A percentile compares a stretch with the other conserved stretches of the same genome.
These are phyloP conservation scores for Formica aserva DNA, from an alignment of 2,888 invertebrate species.

Conservation along the genomic window DNA sequence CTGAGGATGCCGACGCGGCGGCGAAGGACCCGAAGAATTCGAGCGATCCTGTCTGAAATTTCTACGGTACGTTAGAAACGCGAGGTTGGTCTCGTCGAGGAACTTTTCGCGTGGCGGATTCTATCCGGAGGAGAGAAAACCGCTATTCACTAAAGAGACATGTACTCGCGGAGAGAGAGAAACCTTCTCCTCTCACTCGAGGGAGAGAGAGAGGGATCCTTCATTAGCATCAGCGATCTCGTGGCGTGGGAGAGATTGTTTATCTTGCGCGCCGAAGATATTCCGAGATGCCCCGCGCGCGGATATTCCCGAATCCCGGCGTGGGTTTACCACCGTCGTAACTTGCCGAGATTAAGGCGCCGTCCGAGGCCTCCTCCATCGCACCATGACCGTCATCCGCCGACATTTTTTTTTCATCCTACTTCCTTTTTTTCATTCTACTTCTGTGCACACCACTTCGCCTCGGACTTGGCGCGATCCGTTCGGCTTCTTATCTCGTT, in stretches of 20 bases:
- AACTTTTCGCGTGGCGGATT: conserved; percentile 61
- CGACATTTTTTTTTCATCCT: conserved; percentile 22
- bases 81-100: conserved; percentile 25
- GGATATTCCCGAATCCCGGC: conserved; percentile 65
- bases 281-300: conserved; percentile 31
- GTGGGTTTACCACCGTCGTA: conserved; percentile 57
- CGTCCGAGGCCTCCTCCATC: conserved; percentile 26
- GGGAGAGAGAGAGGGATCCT: conserved; percentile 64
- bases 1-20: conserved; percentile 54
- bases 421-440: conserved; percentile 27
- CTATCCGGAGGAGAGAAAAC: not conserved
- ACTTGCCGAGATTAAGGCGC: conserved; percentile 58
- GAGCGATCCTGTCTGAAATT: conserved; percentile 63
- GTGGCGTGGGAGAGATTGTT: conserved; percentile 80
- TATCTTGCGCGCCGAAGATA: conserved; percentile 71
- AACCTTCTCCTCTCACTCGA: conserved; percentile 33
- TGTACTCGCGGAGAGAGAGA: not conserved
- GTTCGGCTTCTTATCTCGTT: conserved; percentile 50
- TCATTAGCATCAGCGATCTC: conserved; percentile 79
- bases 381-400: conserved; percentile 20
- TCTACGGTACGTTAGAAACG: conserved; percentile 60
- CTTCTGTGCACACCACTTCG: conserved; percentile 21
- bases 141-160: conserved; percentile 9
- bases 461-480: conserved; percentile 13
- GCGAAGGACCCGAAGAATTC: conserved; percentile 57